Base-by-base conservation (phyloP, 1,140 invertebrate species). In the Coptotermes formosanus region DNA sequence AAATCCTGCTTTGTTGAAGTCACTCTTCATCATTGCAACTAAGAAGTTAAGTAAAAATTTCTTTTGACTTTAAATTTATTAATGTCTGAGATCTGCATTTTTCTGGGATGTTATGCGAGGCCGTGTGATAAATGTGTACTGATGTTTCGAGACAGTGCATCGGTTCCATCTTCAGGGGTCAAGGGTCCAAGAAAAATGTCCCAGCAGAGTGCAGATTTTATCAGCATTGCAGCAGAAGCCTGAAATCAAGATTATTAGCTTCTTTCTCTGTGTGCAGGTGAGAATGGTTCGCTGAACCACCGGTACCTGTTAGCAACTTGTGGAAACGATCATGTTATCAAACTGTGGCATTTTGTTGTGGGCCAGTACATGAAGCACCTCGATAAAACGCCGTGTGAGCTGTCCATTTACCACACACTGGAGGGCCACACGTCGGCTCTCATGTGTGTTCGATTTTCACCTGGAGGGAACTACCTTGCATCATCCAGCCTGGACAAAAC, bases 251-350 rank as follows among this genome's bases (percentile, higher is more conserved):
- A 7, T 81, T 32, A n/a, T 21, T 30, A 43, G 38, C 0, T 75
- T 30, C 9, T 75, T n/a, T 30, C 45, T 84, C 30, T 84, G 14
- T 59, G 3, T 38, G 3, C 48, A 85, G 85, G 82, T 45, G 85
- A 81, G 55, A 44, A 81, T 48, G 59, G 75, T 32, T 45, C 59
- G 0, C 81, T 86, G 30, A 32, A 25, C 16, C 64, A 87, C 30
- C 48, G 84, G 25, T 95, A 94, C 89, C 91, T 93, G 81, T 88
- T 96, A 86, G 94, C 94, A 21, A 93, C 94, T 8, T 92, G 95
- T 88, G 96, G 96, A 7, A 95, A 95, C 88, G 95, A 96, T 89
- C 93, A 95, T 89, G 89, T 92, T n/a, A 92, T 96, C 1, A 95
- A 95, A 89, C 88, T 96, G 19, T 97, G 96, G 96, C 92, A 93